These are phyloP conservation scores for Nemurella pictetii DNA, from an alignment of 2,888 invertebrate species.

Conservation along the genomic window DNA sequence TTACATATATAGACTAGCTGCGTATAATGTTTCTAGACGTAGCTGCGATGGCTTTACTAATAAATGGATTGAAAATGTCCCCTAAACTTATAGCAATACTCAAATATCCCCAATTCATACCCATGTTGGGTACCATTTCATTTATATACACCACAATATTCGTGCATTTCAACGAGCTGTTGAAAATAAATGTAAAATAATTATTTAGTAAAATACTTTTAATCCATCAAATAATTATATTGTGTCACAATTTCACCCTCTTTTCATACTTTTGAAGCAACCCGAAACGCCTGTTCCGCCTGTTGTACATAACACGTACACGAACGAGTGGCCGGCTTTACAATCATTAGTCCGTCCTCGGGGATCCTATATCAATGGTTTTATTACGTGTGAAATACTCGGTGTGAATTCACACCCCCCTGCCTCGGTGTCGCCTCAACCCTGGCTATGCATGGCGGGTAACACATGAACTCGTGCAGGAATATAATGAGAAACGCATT, in stretches of 20 bases:
- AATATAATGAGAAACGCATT: conserved; percentile 3
- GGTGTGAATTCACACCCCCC: background rate
- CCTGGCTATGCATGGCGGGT: too few species aligned
- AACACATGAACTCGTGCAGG: too few species aligned
- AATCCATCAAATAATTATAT: background rate
- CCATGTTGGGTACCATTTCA: background rate
- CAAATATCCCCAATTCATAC: background rate
- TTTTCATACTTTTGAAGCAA: background rate
- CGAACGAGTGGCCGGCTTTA: background rate
- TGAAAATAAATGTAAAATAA: too few species aligned
- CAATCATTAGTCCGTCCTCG: background rate
- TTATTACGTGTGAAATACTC: background rate
- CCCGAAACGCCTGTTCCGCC: background rate
- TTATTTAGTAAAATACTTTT: background rate
- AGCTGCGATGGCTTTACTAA: background rate
- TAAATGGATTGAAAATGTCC: background rate
- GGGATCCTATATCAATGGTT: background rate
- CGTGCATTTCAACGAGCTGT: too few species aligned
- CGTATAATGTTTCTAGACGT: background rate
- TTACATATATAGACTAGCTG: background rate
- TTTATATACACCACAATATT: too few species aligned
- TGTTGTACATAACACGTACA: background rate
- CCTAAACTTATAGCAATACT: background rate
- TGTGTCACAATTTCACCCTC: background rate
- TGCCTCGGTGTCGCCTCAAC: background rate